phyloP scores from a whole-genome alignment of 2,888 invertebrate species.

The Cheilosia variabilis region DNA sequence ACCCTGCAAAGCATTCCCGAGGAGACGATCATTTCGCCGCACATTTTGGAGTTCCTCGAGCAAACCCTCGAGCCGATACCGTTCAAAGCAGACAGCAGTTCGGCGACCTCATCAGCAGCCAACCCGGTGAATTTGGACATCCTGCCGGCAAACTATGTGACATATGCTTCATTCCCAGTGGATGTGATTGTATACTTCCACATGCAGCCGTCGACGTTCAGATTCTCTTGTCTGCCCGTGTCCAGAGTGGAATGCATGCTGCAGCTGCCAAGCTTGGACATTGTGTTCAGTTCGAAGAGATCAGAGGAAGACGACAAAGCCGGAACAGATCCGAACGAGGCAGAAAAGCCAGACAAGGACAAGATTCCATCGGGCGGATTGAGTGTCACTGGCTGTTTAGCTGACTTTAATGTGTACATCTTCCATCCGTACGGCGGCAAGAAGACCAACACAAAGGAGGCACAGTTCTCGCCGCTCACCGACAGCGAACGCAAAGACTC shows the following conservation, averaged over 20 bases:
- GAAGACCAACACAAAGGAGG: slow-evolving; percentile 91
- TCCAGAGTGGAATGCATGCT: slow-evolving; percentile 98
- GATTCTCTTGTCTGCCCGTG: slow-evolving; percentile 97
- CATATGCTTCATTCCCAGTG: slow-evolving; percentile 97
- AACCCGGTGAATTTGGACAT: slow-evolving; percentile 84
- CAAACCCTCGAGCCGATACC: slow-evolving; percentile 98
- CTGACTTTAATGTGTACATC: slow-evolving; percentile 98
- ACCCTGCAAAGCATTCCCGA: slow-evolving; percentile 98
- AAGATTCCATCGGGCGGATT: slow-evolving; percentile 82
- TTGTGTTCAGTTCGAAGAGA: slow-evolving; percentile 97
- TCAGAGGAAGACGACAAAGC: slow-evolving; percentile 86
- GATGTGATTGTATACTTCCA: slow-evolving; percentile 99
- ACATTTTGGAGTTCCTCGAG: slow-evolving; percentile 97
- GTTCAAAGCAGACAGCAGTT: slow-evolving; percentile 84
- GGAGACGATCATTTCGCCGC: slow-evolving; percentile 98
- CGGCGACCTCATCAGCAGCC: slow-evolving; percentile 80
- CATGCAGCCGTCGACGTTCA: slow-evolving; percentile 98
- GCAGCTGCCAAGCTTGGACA: slow-evolving; percentile 97
- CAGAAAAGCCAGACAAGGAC: slow-evolving; percentile 78
- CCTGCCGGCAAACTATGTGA: slow-evolving; percentile 90
- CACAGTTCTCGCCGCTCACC: slow-evolving; percentile 93
- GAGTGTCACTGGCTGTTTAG: slow-evolving; percentile 96
- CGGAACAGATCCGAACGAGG: slow-evolving; percentile 61
- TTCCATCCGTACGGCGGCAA: slow-evolving; percentile 99
- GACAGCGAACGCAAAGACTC: slow-evolving; percentile 97